Conservation (phyloP, 1,140 invertebrate genomes). For the Adelges cooleyi region DNA sequence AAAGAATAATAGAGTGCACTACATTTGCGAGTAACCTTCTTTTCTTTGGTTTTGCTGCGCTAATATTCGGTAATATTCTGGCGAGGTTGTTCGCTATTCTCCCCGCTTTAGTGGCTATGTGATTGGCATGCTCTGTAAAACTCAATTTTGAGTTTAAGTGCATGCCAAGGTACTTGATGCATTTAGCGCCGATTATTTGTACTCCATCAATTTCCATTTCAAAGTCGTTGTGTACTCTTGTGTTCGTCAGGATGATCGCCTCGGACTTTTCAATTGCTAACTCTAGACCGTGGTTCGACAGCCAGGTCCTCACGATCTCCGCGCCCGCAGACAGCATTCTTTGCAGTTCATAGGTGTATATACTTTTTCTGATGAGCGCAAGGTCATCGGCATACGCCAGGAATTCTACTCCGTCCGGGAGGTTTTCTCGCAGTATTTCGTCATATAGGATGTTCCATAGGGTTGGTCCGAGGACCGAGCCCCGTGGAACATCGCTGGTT, state of each 20-base stretch:
- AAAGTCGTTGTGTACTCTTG: not conserved
- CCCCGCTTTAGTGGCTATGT: not conserved
- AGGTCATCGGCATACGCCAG: not conserved
- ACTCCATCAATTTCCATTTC: not conserved
- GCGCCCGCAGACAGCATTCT: not conserved
- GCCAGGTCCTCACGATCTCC: not conserved
- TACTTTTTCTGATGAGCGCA: too few relatives aligned
- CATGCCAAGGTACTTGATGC: not conserved
- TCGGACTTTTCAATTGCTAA: conserved; percentile 1
- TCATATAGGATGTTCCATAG: not conserved
- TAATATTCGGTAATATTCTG: too few relatives aligned
- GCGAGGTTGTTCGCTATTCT: not conserved
- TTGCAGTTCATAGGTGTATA: not conserved
- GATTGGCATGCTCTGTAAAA: not conserved
- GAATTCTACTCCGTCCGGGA: not conserved
- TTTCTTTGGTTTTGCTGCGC: not conserved
- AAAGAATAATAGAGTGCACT: not conserved
- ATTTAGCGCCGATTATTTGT: not conserved
- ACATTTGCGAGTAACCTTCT: not conserved
- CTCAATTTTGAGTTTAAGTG: not conserved
- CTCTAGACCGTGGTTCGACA: not conserved
- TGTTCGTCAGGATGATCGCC: not conserved
- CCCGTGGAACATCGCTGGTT: not conserved
- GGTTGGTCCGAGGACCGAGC: not conserved
- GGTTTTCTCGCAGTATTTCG: not conserved